A percentile compares a stretch with the other conserved stretches of the same genome.
Conservation (phyloP, 2,888 invertebrate species). For the Scaeva pyrastri region DNA sequence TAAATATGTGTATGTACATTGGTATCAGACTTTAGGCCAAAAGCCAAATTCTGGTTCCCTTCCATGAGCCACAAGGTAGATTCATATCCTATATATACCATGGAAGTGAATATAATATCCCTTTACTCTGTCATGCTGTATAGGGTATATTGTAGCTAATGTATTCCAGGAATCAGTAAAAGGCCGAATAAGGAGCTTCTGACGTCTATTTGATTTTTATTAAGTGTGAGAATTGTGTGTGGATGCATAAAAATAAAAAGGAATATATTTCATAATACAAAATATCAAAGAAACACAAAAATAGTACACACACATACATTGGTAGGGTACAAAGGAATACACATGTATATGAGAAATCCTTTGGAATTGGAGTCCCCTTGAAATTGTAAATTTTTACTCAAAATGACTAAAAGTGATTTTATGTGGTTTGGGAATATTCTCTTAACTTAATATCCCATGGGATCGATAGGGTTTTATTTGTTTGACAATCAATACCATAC, state of each 20-base stretch:
- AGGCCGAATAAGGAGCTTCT: not conserved
- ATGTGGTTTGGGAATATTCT: constrained; percentile 12
- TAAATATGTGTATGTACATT: no score
- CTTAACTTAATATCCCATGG: constrained; percentile 20
- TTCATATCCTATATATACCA: no score
- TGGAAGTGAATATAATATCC: not conserved
- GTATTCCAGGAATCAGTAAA: constrained; percentile 17
- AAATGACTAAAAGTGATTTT: constrained; percentile 23
- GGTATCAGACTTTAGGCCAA: not conserved
- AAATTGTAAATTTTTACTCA: constrained; percentile 22
- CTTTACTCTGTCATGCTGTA: not conserved
- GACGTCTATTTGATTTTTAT: constrained; percentile 2
- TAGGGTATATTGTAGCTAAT: constrained; percentile 9
- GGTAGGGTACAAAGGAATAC: not conserved
- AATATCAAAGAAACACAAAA: not conserved
- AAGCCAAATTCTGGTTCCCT: not conserved
- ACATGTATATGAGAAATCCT: not conserved
- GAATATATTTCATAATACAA: constrained; percentile 25
- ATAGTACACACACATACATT: not conserved
- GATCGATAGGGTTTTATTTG: constrained; percentile 21
- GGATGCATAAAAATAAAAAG: constrained; percentile 22
- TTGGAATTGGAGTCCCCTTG: not conserved
- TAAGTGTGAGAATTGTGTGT: constrained; percentile 3
- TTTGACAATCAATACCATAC: constrained; percentile 23
- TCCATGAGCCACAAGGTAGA: not conserved